These are phyloP conservation scores for Triplophysa bombifrons DNA, from an alignment of 2,797 vertebrate genomes.

Conservation along the genomic window DNA sequence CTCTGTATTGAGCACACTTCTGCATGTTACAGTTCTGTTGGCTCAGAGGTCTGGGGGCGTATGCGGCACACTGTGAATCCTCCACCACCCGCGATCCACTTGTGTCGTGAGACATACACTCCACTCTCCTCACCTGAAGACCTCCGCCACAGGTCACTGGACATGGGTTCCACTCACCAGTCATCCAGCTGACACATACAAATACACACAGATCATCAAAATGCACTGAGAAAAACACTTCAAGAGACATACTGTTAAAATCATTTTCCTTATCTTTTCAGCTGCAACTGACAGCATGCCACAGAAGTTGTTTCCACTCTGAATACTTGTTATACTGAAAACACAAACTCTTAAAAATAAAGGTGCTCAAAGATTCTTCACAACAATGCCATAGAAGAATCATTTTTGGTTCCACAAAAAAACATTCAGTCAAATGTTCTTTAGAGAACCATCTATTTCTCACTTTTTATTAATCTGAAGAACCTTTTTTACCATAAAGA, in stretches of 20 bases:
- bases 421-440: too few species aligned
- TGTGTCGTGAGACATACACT: conserved; percentile 80
- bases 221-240: background rate
- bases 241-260: too few species aligned
- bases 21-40: conserved; percentile 85
- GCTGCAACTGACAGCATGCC: background rate
- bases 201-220: background rate
- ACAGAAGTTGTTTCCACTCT: background rate
- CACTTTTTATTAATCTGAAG: too few species aligned
- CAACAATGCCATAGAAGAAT: too few species aligned
- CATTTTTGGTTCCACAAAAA: too few species aligned
- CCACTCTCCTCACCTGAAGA: conserved; percentile 85
- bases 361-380: background rate
- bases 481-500: too few species aligned
- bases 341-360: background rate
- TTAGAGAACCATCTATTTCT: too few species aligned
- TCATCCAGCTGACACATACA: conserved; percentile 82
- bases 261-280: too few species aligned
- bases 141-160: conserved; percentile 88
- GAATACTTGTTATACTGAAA: background rate
- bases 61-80: conserved; percentile 77
- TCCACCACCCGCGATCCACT: conserved; percentile 77
- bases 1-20: conserved; percentile 79
- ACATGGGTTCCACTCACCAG: conserved; percentile 86
- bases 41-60: conserved; percentile 75